phyloP scores from a whole-genome alignment of 2,888 invertebrate species.

The Plebejus argus region DNA sequence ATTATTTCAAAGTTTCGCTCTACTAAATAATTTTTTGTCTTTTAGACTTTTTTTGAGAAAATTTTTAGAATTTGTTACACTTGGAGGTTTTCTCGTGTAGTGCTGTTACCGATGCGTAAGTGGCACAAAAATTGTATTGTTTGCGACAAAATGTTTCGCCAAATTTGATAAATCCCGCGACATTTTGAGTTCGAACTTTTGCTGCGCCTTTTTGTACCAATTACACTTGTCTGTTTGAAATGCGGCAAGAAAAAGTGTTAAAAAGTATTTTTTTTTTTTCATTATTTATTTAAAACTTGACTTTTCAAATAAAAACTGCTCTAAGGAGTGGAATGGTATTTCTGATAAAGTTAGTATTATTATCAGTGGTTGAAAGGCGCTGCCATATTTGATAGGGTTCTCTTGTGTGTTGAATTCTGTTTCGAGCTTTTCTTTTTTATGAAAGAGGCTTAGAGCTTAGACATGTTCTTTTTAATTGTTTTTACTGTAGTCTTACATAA shows the following conservation, averaged over 20 bases:
- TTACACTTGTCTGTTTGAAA: not conserved
- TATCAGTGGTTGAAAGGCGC: not conserved
- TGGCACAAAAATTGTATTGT: not conserved
- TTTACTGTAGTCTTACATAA: no score
- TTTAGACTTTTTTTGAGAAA: not conserved
- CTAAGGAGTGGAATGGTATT: not conserved
- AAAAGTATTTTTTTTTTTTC: not conserved
- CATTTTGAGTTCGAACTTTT: not conserved
- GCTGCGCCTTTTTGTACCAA: not conserved
- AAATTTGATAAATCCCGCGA: not conserved
- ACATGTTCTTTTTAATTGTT: no score
- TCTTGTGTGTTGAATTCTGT: not conserved
- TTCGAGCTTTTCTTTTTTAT: not conserved
- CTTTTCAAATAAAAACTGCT: not conserved
- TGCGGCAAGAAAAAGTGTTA: not conserved
- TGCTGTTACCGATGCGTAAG: not conserved
- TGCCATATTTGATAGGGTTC: not conserved
- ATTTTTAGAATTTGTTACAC: constrained; percentile 8
- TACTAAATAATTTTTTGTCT: constrained; percentile 17
- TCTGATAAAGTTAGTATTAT: not conserved
- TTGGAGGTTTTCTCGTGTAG: not conserved
- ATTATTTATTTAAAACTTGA: not conserved
- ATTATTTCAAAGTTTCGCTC: constrained; percentile 11
- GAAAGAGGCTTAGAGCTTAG: no score
- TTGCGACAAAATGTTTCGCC: not conserved